phyloP scores from a whole-genome alignment of 2,797 vertebrate species.

The Lagodon rhomboides region DNA sequence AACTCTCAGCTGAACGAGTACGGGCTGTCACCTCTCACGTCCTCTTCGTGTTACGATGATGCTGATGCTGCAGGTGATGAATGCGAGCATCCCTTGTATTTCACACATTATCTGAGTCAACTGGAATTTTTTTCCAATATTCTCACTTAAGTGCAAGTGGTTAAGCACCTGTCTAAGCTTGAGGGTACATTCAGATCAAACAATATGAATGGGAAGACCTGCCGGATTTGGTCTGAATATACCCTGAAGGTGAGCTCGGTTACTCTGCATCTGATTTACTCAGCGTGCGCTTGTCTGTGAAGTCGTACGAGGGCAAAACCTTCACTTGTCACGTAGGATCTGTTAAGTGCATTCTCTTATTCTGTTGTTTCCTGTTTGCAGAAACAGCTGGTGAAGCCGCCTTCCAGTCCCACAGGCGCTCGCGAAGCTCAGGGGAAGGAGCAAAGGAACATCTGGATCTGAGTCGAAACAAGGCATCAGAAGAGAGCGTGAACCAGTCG shows the following conservation, averaged over 20 bases:
- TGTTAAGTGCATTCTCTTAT: neutral
- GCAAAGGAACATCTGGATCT: slow-evolving; percentile 17
- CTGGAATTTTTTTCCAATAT: neutral
- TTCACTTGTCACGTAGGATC: neutral
- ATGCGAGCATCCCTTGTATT: neutral
- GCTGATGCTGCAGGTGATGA: neutral
- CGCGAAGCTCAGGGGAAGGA: neutral
- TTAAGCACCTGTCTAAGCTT: too few relatives aligned
- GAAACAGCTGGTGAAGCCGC: neutral
- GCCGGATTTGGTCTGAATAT: too few relatives aligned
- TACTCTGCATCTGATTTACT: too few relatives aligned
- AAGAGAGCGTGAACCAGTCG: neutral
- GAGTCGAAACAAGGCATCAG: neutral
- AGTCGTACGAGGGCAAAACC: neutral
- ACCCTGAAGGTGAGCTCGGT: too few relatives aligned
- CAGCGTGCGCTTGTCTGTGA: neutral
- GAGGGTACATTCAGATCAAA: too few relatives aligned
- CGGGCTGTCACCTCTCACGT: slow-evolving; percentile 11
- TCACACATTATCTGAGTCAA: neutral
- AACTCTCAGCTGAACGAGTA: neutral
- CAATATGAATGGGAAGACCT: too few relatives aligned
- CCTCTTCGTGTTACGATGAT: slow-evolving; percentile 4
- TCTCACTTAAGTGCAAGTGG: neutral
- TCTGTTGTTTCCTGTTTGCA: slow-evolving; percentile 9
- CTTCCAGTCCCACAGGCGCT: neutral